These are phyloP conservation scores for Anarrhichthys ocellatus DNA, from an alignment of 2,113 vertebrate species.

Conservation along the genomic window DNA sequence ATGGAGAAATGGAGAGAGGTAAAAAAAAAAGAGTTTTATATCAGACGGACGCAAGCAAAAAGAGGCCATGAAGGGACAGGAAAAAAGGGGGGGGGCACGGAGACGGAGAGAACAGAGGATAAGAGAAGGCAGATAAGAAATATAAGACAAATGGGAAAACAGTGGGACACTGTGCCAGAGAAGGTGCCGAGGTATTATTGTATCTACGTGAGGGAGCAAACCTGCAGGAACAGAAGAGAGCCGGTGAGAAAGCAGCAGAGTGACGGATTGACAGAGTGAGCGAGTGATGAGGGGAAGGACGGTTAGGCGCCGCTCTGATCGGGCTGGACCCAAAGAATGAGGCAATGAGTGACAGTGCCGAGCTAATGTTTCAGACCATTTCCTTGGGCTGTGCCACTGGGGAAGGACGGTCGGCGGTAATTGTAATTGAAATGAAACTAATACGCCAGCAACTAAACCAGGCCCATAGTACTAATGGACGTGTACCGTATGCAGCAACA, in stretches of 20 bases:
- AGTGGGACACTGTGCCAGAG: not conserved
- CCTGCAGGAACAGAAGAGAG: not conserved
- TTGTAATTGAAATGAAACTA: constrained; percentile 52
- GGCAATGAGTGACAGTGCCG: constrained; percentile 17
- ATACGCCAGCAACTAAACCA: constrained; percentile 50
- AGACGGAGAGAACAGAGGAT: not conserved
- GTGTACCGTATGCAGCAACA: constrained; percentile 37
- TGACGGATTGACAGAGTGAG: not conserved
- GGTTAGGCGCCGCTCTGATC: constrained; percentile 20
- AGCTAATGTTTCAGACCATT: constrained; percentile 59
- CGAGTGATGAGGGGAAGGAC: not conserved
- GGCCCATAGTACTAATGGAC: constrained; percentile 48
- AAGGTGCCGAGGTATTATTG: not conserved
- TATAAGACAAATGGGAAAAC: not conserved
- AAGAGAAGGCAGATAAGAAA: not conserved
- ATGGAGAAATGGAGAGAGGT: constrained; percentile 7
- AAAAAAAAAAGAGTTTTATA: not conserved
- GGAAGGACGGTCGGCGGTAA: constrained; percentile 44
- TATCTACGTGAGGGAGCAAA: not conserved
- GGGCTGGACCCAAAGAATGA: constrained; percentile 22
- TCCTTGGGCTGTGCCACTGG: constrained; percentile 44
- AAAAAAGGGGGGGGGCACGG: not conserved
- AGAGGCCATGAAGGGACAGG: not conserved
- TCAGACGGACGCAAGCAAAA: not conserved
- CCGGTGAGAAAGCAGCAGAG: not conserved